Evolutionary conservation across 2,113 vertebrate genomes (phyloP).

Genomic region (Fregata magnificens): DNA sequence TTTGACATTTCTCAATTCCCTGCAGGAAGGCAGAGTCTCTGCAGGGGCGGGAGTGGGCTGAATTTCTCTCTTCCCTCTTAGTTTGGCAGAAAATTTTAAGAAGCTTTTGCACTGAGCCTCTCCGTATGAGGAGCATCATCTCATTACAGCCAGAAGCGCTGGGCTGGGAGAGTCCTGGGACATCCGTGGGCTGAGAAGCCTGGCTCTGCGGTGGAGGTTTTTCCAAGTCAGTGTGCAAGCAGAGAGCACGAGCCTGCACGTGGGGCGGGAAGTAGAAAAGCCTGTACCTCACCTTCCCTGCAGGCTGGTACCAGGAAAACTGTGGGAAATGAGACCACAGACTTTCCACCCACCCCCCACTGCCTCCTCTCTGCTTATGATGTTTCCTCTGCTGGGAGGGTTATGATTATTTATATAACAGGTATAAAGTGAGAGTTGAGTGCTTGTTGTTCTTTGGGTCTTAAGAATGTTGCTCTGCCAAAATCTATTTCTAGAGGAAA

Average conservation of each 20-base stretch:
- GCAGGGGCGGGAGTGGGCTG: not conserved
- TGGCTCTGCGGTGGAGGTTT: not conserved
- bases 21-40: not conserved
- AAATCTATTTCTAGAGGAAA: not conserved
- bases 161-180: not conserved
- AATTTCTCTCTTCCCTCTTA: not conserved
- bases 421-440: not conserved
- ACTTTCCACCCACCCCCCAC: not conserved
- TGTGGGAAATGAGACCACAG: accelerated
- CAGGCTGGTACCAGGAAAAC: not conserved
- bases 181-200: not conserved
- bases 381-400: not conserved
- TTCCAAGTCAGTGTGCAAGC: not conserved
- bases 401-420: not conserved
- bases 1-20: not conserved
- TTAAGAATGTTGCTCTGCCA: not conserved
- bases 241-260: accelerated
- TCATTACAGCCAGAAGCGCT: not conserved
- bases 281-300: not conserved
- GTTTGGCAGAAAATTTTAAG: not conserved
- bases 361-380: not conserved
- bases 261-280: not conserved
- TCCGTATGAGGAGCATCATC: not conserved
- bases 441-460: not conserved
- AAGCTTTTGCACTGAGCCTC: not conserved